phyloP scores from a whole-genome alignment of 2,888 invertebrate species.

The Tenodera sinensis region DNA sequence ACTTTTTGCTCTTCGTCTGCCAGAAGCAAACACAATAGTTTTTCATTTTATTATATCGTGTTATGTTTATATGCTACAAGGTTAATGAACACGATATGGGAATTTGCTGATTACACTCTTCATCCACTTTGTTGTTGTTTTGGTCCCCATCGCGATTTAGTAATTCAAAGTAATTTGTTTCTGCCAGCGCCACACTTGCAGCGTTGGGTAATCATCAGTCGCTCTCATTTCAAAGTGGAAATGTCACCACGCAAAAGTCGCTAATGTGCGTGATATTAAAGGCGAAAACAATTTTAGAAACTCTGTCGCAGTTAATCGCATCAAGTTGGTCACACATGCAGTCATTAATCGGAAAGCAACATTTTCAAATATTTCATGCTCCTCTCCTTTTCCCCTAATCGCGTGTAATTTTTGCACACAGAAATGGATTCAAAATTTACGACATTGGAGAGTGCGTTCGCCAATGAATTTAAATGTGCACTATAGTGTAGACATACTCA shows the following conservation, averaged over 20 bases:
- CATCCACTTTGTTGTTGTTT: background rate
- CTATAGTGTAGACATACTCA: no score
- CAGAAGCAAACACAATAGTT: background rate
- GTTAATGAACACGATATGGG: background rate
- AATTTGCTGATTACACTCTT: background rate
- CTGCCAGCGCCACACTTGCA: background rate
- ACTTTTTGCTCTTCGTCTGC: background rate
- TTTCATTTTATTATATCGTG: background rate
- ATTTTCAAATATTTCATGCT: no score
- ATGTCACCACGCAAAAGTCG: background rate
- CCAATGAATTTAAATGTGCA: no score
- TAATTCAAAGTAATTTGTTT: background rate
- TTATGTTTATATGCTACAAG: background rate
- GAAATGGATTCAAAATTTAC: no score
- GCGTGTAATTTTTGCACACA: no score
- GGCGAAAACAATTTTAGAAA: background rate
- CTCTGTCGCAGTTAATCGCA: background rate
- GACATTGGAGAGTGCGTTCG: no score
- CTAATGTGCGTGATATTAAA: background rate
- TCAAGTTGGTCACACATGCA: no score
- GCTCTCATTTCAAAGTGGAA: background rate
- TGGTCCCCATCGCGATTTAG: background rate
- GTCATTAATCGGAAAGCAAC: no score
- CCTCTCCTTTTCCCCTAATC: no score
- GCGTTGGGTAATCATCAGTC: no score